Evolutionary conservation across 2,797 vertebrate species (phyloP), one percentile per base, ranked within the genome.

Genomic region (Urosaurus nigricauda): DNA sequence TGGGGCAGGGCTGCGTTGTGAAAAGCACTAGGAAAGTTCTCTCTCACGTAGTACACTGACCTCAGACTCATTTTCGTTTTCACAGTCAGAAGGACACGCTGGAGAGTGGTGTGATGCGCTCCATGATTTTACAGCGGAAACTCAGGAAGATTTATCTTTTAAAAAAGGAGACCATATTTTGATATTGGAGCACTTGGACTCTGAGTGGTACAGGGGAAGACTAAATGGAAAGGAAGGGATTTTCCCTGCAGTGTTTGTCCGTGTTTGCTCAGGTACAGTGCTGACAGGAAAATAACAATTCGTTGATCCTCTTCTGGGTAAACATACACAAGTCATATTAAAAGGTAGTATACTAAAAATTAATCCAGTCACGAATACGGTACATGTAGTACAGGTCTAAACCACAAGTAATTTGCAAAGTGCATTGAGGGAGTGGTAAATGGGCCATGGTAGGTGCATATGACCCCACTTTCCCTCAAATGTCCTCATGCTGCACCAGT

Each of bases 101-200:
- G 95, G 78, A 81, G 96, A 98, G 89, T 99, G 98, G 98, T 98
- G 95, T 71, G 97, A 97, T 95, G 99, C 98, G 0, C 97, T 98
- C 84, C 98, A 99, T 53, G 98, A 98, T 95, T 99, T 98, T 81
- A 92, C 93, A 0, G 98, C 97, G 7, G 97, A 98, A 95, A 95
- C 98, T 1, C 96, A 96, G 7, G 97, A 97, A 0, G 98, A 99
- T 89, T 95, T 99, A 32, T 93, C 98, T 81, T 98, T 99, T 90
- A 96, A 92, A 91, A 96, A 97, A 87, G 99, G 99, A 63, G 98
- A 99, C 91, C 87, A 88, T 32, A 98, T 99, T 93, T 97, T 98
- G 88, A 92, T 99, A 93, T 97, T 96, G 2, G 95, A 97, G 80
- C 98, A 92, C 1, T 35, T 99, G 0, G 97, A 98, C 74, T 85